Conservation (phyloP, 2,113 vertebrate species). For the Stictonetta naevosa region DNA sequence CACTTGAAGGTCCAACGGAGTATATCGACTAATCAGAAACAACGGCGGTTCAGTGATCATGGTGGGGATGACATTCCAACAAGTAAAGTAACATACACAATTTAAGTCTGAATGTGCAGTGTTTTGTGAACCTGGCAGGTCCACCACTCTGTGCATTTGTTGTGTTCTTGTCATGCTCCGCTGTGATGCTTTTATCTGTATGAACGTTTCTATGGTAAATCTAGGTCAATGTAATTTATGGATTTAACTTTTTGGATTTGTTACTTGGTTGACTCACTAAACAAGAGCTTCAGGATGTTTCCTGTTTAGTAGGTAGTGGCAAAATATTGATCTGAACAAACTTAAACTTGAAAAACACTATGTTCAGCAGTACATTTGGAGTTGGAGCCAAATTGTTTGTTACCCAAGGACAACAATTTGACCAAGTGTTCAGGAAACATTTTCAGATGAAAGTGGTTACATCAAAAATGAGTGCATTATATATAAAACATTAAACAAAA, state of each 20-base stretch:
- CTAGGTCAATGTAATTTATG: neutral
- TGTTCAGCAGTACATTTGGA: neutral
- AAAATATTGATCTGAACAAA: neutral
- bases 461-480: neutral
- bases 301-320: neutral
- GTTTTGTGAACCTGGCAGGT: conserved; percentile 58
- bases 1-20: conserved; percentile 97
- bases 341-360: neutral
- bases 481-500: neutral
- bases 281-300: neutral
- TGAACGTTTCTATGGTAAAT: neutral
- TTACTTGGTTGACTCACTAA: neutral
- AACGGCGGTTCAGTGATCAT: conserved; percentile 97
- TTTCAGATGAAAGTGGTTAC: neutral
- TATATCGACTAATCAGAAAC: conserved; percentile 97
- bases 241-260: neutral
- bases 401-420: neutral
- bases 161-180: conserved; percentile 26
- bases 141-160: conserved; percentile 61
- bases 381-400: neutral
- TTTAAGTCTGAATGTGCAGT: conserved; percentile 74
- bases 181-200: neutral
- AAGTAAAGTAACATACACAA: conserved; percentile 73
- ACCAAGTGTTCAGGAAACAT: neutral
- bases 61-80: conserved; percentile 85